phyloP scores from a whole-genome alignment of 2,797 vertebrate species.

The Sebastes elongatus region DNA sequence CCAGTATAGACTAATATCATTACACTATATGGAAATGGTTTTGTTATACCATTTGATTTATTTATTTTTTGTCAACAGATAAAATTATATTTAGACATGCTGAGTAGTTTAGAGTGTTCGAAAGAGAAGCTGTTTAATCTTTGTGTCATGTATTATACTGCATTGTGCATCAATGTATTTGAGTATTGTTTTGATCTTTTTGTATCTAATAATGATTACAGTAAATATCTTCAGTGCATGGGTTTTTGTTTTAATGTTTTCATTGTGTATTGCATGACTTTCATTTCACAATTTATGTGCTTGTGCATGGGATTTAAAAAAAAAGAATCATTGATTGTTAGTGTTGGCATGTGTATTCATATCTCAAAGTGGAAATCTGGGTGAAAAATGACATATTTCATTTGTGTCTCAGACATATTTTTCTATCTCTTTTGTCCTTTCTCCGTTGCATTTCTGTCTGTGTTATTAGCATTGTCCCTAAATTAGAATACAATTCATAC shows the following conservation, averaged over 20 bases:
- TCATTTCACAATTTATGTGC: background rate
- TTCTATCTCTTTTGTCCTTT: background rate
- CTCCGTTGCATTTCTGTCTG: background rate
- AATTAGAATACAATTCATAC: background rate
- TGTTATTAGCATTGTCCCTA: background rate
- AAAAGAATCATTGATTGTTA: background rate
- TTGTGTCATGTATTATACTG: background rate
- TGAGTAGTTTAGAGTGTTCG: background rate
- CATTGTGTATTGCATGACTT: background rate
- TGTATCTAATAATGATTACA: background rate
- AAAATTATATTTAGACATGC: conserved; percentile 15
- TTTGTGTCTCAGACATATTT: background rate
- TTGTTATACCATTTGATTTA: background rate
- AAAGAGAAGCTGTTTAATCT: background rate
- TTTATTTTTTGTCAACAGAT: conserved; percentile 24
- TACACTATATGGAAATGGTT: background rate
- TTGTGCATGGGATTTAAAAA: background rate
- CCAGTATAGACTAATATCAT: conserved; percentile 22
- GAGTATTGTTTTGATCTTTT: background rate
- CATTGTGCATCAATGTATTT: background rate
- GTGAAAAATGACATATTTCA: background rate
- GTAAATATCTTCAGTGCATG: background rate
- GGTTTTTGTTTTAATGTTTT: background rate
- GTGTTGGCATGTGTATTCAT: background rate
- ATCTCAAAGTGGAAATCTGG: background rate